Base-by-base conservation (phyloP, 2,797 vertebrate species). In the Tarsius wallacei region DNA sequence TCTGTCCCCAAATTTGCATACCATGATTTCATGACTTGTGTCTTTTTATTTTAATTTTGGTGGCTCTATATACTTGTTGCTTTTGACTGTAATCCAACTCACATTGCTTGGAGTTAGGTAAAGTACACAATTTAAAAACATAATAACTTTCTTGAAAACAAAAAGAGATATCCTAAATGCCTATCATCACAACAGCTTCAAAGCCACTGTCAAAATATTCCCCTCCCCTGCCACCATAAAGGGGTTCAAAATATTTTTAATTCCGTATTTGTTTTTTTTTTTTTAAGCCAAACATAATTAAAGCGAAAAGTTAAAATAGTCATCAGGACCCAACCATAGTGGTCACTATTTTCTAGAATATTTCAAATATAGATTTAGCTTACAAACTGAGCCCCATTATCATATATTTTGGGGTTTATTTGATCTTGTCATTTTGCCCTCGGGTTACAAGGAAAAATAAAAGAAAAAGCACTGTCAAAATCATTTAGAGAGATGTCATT, bases 101-200 rank as follows among this genome's bases (percentile, higher is more conserved):
- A 93, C 63, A 42, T 90, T 71, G 2, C 93, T 93, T 91, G 31
- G 53, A 96, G 83, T 97, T 89, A 86, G 71, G 17, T 33, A 88
- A 95, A 76, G 73, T 87, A 78, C 36, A 26, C 51, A 93, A 91
- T 51, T 83, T 59, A 68, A 93, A 91, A 89, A 74, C n/a, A 85
- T 86, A 86, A 82, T 93, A 33, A 61, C 15, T 96, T 78, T 86
- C 59, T 95, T 59, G 24, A 59, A 91, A 84, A 83, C 12, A 88
- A 96, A 89, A 81, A 24, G 51, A 31, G 78, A 24, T 86, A 28
- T 13, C 19, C 15, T 70, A 94, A 90, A 66, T 86, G 16, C 28
- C 5, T 93, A 36, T 76, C 85, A 53, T 47, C 86, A 59, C 7
- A 57, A 74, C 8, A 71, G 19, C 33, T 86, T 91, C 64, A 57